phyloP scores from a whole-genome alignment of 2,888 invertebrate species.

The Plagodis dolabraria region DNA sequence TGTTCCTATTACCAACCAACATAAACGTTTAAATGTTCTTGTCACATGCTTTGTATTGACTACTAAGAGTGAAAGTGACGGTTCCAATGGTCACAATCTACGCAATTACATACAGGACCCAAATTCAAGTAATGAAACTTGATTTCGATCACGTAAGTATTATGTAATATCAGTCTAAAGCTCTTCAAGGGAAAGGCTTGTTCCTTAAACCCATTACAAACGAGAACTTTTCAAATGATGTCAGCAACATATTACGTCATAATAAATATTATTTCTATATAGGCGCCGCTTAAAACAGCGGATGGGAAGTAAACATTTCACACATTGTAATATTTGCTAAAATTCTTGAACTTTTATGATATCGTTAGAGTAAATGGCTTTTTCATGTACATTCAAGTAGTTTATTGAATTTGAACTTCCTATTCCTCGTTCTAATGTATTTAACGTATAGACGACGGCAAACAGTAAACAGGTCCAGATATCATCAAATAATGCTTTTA shows the following conservation, averaged over 20 bases:
- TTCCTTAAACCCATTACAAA: background rate
- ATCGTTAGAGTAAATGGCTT: conserved; percentile 5
- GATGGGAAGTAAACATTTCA: conserved; percentile 8
- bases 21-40: conserved; percentile 41
- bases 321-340: conserved; percentile 5
- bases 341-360: conserved; percentile 3
- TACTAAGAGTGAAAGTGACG: conserved; percentile 63
- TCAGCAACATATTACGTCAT: background rate
- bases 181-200: conserved; percentile 15
- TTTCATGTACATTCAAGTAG: conserved; percentile 16
- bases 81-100: conserved; percentile 52
- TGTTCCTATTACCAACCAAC: conserved; percentile 26
- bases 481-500: too few relatives aligned
- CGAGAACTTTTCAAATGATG: background rate
- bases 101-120: conserved; percentile 54
- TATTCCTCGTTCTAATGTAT: background rate
- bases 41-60: conserved; percentile 32
- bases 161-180: conserved; percentile 25
- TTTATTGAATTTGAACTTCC: conserved; percentile 12
- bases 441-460: background rate
- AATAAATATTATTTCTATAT: background rate
- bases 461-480: background rate
- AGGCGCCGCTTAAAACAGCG: too few relatives aligned
- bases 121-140: conserved; percentile 44
- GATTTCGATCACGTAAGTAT: conserved; percentile 32